Base-by-base conservation (phyloP, 2,113 vertebrate genomes). In the Athene noctua region DNA sequence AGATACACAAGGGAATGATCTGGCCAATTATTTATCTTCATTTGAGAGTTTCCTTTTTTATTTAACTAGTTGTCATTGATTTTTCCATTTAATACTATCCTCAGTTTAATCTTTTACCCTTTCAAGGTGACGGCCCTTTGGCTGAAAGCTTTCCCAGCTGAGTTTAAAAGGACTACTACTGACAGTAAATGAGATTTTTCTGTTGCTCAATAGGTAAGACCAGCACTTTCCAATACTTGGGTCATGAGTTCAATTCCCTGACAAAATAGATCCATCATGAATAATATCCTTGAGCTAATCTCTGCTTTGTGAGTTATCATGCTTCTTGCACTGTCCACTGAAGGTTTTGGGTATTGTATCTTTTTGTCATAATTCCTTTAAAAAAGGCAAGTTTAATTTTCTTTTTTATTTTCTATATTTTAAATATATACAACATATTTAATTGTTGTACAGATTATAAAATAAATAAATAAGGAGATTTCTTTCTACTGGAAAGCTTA, bases 21-120 rank as follows among this genome's bases (percentile, higher is more conserved):
- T 90, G 49, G 19, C 47, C 36, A 86, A 94, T 95, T 92, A 91
- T 82, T 88, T 95, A 61, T 94, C 73, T 94, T 91, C 47, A 89
- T 93, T 87, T 95, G 52, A 78, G 77, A 86, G 55, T 63, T 86
- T 93, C 27, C 72, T 81, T 93, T 91, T 93, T 71, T 83, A 81
- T 96, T 94, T 96, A 96, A 93, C 88, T 94, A 61, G 72, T 79
- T 93, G 57, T 67, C 61, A 96, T 94, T 95, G 92, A 94, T 96
- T 97, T 94, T 95, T 94, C 57, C 78, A 84, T 94, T 96, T 96
- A 94, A 89, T 65, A 63, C 52, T 87, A 85, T 86, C 65, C 51
- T 93, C 80, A 63, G 68, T 84, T 96, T 96, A 95, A 96, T 81
- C 94, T 90, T 95, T 85, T 77, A 59, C 77, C 73, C 85, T 82